Evolutionary conservation across 1,140 invertebrate species (phyloP), one percentile per base, ranked within the genome.

Genomic region (Chionoecetes opilio): DNA sequence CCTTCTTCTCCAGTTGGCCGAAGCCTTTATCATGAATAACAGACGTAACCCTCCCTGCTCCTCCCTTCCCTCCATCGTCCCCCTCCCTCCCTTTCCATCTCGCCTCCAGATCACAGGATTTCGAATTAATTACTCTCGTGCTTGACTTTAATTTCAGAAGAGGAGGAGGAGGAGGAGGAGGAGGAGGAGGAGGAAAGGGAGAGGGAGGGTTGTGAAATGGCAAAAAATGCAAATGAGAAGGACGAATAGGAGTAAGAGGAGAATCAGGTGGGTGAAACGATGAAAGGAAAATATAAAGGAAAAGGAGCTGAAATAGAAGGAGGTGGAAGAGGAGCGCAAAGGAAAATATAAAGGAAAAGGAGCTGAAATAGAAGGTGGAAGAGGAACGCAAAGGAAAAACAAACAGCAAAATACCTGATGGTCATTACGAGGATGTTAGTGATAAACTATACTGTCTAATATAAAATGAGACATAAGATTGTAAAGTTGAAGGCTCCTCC

Each of bases 51-150:
- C n/a, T 75, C n/a, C 63, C 21, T 21, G 26, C 63, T 75, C 63
- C 63, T 17, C 1, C 63, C 26, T n/a, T 75, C 63, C 63, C n/a
- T 75, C 63, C 63, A 1, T 53, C 63, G 5, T n/a, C 63, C 63
- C 21, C 63, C 63, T 6, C n/a, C 63, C 21, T 26, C n/a, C 63
- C 17, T 1, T 21, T 1, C 63, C 63, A 75, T 75, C 63, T 75
- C n/a, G 63, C 63, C 63, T 21, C 63, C 63, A 75, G 63, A 75
- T 75, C 63, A 75, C 63, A 75, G 63, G 63, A 75, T 75, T 75
- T 75, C n/a, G 63, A 75, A 75, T 75, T 75, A 75, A 75, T 75
- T 75, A 75, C 21, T n/a, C 63, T 21, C 63, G 63, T 75, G 21
- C 63, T 75, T 26, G n/a, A 75, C 63, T 75, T 75, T n/a, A 75